phyloP scores from a whole-genome alignment of 2,113 vertebrate species.

The Psilopogon haemacephalus region DNA sequence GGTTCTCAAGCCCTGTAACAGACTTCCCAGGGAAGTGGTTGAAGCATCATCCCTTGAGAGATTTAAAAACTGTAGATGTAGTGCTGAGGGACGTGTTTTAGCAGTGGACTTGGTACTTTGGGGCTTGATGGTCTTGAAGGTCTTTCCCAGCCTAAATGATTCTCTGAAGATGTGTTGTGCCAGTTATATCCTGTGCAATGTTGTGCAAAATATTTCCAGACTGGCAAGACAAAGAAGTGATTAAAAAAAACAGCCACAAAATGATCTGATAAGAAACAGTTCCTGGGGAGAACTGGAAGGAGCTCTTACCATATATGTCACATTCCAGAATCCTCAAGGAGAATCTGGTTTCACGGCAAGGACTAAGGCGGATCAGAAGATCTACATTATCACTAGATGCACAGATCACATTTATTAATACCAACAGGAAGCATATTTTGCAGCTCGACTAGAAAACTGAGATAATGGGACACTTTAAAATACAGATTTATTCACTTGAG shows the following conservation, averaged over 20 bases:
- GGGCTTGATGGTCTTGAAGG: too few relatives aligned
- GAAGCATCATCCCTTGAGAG: too few relatives aligned
- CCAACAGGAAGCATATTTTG: constrained; percentile 34
- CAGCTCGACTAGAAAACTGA: not conserved
- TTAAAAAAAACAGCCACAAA: not conserved
- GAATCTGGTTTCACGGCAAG: not conserved
- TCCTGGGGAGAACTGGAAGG: not conserved
- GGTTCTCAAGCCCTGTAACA: too few relatives aligned
- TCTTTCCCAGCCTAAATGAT: too few relatives aligned
- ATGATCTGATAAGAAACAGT: not conserved
- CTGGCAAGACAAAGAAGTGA: not conserved
- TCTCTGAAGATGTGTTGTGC: not conserved
- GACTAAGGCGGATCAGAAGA: not conserved
- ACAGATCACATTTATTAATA: not conserved
- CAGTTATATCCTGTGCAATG: not conserved
- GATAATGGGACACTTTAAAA: constrained; percentile 19
- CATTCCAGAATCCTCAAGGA: not conserved
- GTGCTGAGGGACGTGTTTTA: too few relatives aligned
- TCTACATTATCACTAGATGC: not conserved
- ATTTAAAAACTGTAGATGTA: too few relatives aligned
- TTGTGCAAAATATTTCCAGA: not conserved
- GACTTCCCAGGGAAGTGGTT: too few relatives aligned
- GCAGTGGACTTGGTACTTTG: too few relatives aligned
- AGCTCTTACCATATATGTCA: not conserved
- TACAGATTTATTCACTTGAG: not conserved